These are phyloP conservation scores for Cydia splendana DNA, from an alignment of 1,140 invertebrate species.

Conservation along the genomic window DNA sequence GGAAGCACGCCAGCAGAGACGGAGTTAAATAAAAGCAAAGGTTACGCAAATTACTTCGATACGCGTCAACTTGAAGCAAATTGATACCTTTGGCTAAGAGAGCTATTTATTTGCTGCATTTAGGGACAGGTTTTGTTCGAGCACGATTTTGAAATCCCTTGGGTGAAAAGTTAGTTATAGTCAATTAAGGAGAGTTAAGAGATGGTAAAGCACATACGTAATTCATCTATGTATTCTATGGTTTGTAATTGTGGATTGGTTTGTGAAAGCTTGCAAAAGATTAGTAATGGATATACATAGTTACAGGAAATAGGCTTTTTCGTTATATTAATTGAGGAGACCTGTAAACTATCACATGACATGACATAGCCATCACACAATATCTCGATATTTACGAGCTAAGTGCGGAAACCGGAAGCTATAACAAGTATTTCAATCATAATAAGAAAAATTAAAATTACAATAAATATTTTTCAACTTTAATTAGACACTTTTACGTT, in stretches of 20 bases:
- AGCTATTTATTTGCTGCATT: neutral
- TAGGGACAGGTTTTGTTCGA: neutral
- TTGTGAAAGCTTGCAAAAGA: too few relatives aligned
- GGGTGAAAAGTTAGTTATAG: neutral
- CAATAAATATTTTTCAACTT: neutral
- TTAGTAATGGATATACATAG: too few relatives aligned
- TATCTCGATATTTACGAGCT: too few relatives aligned
- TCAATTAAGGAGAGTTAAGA: neutral
- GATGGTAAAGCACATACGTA: too few relatives aligned
- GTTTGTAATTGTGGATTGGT: too few relatives aligned
- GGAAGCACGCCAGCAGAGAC: neutral
- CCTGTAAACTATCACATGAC: too few relatives aligned
- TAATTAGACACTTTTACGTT: neutral
- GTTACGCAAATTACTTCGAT: conserved; percentile 27
- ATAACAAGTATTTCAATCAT: too few relatives aligned
- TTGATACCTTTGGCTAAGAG: conserved; percentile 1
- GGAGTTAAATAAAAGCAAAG: conserved; percentile 12
- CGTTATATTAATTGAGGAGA: too few relatives aligned
- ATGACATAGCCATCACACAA: too few relatives aligned
- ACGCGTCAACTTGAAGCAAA: conserved; percentile 26
- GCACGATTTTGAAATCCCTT: neutral
- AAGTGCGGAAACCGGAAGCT: too few relatives aligned
- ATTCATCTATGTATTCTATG: neutral
- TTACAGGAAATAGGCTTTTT: too few relatives aligned
- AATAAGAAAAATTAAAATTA: neutral